Base-by-base conservation (phyloP, 2,888 invertebrate genomes). In the Bugulina stolonifera region DNA sequence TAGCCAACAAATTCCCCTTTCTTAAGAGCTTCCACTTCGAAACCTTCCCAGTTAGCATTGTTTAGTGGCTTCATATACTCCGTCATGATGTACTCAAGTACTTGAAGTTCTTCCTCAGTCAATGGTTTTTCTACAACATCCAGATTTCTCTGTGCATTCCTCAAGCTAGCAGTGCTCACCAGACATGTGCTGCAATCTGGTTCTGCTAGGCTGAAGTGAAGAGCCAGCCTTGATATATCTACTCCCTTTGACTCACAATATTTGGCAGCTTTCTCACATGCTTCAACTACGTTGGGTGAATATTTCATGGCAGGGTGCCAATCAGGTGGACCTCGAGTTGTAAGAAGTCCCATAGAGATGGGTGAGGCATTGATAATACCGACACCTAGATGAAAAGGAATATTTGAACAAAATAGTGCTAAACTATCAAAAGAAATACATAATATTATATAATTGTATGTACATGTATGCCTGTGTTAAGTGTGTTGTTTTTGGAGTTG, bases 311-410 rank as follows among this genome's bases (percentile, higher is more conserved):
- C 81, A 1, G 81, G 80, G 71, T 82, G 81, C 82, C 82, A 82
- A 10, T 54, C 70, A 3, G 81, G 79, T 1, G 86, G 81, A 0
- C 92, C 93, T 54, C 83, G 82, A 81, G 89, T 90, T 5, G 91
- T 90, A 43, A 95, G 86, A 29, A 95, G 86, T 1, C 94, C 93
- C 91, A 94, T 90, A 1, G 90, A 90, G 18, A 91, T 89, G 0
- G 90, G 89, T 0, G 93, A 89, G 0, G 93, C 94, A 82, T 92
- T 93, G 34, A 96, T 90, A 23, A 95, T 86, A 0, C 92, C 94
- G 2, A 94, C 83, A 55, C 90, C 89, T 79, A 87, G 87, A 64
- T 29, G 5, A 27, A 57, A 23, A 52, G 14, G 22, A 52, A n/a
- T n/a, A n/a, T n/a, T n/a, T n/a, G n/a, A n/a, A n/a, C n/a, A n/a